Evolutionary conservation across 2,797 vertebrate genomes (phyloP), one percentile per base, ranked within the genome.

Genomic region (Nannoperca australis): DNA sequence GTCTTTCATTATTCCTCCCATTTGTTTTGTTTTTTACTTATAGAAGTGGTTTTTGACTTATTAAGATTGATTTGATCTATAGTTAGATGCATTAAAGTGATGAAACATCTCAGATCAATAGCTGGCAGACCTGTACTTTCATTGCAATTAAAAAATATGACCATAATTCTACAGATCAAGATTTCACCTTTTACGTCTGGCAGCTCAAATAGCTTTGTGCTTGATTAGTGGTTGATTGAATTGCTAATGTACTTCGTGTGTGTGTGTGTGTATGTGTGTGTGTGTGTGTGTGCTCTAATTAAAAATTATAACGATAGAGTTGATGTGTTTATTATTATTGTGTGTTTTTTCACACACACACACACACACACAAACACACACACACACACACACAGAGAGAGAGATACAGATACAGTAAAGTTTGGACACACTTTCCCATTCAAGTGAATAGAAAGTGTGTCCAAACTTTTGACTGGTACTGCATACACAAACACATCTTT

Each of bases 211-310:
- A 51, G 56, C 44, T 79, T 82, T 83, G 61, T 54, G 70, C 64
- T 70, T 68, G 58, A 59, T 74, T 34, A 62, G 49, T 53, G 55
- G 36, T 64, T 83, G 84, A 89, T 78, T 79, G 74, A 84, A 84
- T 74, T 76, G 70, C 70, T 76, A 47, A 76, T 78, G 42, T 73
- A 32, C 64, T 65, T n/a, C 22, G 56, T 50, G 40, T 61, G 73
- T 54, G 24, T 44, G 60, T 76, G 64, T 62, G 34, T 70, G 65
- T 59, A n/a, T 68, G 27, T 60, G 62, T 60, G 65, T 54, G 53
- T n/a, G n/a, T n/a, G n/a, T n/a, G n/a, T n/a, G n/a, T n/a, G n/a
- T 22, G 61, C 44, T 50, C 27, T 1, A 62, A 78, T 62, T 53
- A 49, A 59, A 65, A 76, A 50, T 6, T n/a, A 50, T 50, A 78